Evolutionary conservation across 1,140 invertebrate genomes (phyloP).

Genomic region (Dendroctonus ponderosae): DNA sequence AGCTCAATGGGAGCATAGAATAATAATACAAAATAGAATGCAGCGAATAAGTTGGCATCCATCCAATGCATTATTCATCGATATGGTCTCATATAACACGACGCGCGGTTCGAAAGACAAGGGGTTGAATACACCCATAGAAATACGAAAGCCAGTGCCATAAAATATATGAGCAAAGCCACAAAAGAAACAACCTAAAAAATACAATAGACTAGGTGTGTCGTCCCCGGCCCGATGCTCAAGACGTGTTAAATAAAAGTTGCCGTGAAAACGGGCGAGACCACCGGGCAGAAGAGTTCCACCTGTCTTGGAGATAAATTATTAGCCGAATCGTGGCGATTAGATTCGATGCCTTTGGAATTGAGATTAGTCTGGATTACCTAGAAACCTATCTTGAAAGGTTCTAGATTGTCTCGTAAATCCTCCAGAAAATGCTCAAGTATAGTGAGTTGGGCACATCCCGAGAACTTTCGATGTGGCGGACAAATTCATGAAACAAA

Average conservation of each 20-base stretch:
- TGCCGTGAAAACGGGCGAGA: conserved; percentile 24
- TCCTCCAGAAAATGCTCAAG: no score
- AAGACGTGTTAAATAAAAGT: conserved; percentile 31
- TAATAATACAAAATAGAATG: not conserved
- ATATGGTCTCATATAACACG: conserved; percentile 12
- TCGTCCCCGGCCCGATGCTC: conserved; percentile 15
- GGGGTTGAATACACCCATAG: conserved; percentile 25
- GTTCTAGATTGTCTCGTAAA: no score
- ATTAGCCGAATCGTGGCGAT: conserved; percentile 3
- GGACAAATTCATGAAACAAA: no score
- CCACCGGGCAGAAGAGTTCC: conserved; percentile 23
- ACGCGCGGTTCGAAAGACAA: conserved; percentile 6
- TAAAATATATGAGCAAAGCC: conserved; percentile 25
- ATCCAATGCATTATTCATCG: conserved; percentile 14
- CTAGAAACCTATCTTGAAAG: no score
- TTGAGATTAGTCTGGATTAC: no score
- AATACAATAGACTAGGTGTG: conserved; percentile 30
- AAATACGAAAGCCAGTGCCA: conserved; percentile 16
- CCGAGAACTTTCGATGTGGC: no score
- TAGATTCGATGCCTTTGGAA: no score
- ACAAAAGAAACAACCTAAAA: conserved; percentile 29
- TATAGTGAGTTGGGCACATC: no score
- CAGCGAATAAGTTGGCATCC: not conserved
- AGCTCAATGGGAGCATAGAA: not conserved
- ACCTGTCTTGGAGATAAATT: conserved; percentile 22